phyloP scores from a whole-genome alignment of 2,797 vertebrate genomes.

The Clarias fuscus region DNA sequence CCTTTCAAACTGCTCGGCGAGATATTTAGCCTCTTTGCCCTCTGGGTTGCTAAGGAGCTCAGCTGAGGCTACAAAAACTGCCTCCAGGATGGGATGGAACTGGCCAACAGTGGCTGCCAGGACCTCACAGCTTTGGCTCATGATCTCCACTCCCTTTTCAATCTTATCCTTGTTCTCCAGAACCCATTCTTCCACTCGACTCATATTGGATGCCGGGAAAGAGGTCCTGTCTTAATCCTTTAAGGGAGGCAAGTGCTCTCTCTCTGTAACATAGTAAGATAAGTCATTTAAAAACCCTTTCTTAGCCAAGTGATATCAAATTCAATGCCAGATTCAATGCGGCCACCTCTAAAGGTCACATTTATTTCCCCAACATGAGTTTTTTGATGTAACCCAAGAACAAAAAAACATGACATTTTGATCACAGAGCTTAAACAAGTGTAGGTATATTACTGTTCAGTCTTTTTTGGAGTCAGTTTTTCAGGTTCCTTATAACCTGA shows the following conservation, averaged over 20 bases:
- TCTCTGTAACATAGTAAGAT: slow-evolving; percentile 70
- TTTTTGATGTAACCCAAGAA: slow-evolving; percentile 51
- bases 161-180: slow-evolving; percentile 77
- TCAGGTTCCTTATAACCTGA: slow-evolving; percentile 42
- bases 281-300: slow-evolving; percentile 62
- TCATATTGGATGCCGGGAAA: slow-evolving; percentile 66
- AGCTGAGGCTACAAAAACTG: slow-evolving; percentile 73
- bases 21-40: slow-evolving; percentile 73
- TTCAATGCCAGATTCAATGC: slow-evolving; percentile 58
- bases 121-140: slow-evolving; percentile 76
- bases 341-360: slow-evolving; percentile 51
- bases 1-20: slow-evolving; percentile 71
- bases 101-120: slow-evolving; percentile 78
- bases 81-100: slow-evolving; percentile 78
- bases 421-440: slow-evolving; percentile 39
- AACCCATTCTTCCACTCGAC: slow-evolving; percentile 76
- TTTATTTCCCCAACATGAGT: slow-evolving; percentile 55
- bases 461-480: slow-evolving; percentile 22
- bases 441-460: slow-evolving; percentile 6
- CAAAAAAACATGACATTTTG: slow-evolving; percentile 21
- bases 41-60: slow-evolving; percentile 78
- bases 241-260: slow-evolving; percentile 57
- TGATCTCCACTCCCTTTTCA: slow-evolving; percentile 79
- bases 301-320: slow-evolving; percentile 56
- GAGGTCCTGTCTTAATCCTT: slow-evolving; percentile 54